Conservation (phyloP, 2,888 invertebrate genomes). For the Mesopsocus fuscifrons region DNA sequence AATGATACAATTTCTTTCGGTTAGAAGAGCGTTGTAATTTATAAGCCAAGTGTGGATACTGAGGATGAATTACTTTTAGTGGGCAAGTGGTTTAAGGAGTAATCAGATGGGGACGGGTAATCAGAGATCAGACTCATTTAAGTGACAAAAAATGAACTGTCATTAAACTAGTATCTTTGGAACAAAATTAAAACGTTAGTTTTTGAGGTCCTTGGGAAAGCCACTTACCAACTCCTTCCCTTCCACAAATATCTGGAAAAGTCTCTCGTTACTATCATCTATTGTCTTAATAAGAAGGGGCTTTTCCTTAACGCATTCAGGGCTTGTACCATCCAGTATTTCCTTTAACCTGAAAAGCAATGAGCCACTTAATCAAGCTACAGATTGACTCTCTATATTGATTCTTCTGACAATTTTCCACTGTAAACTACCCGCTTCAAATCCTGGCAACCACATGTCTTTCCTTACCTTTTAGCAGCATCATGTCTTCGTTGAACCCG, state of each 20-base stretch:
- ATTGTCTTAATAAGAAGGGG: slow-evolving; percentile 43
- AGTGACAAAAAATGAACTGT: too few relatives aligned
- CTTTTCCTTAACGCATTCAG: slow-evolving; percentile 27
- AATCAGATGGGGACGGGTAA: too few relatives aligned
- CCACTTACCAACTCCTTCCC: slow-evolving; percentile 42
- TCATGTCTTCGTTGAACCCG: not conserved
- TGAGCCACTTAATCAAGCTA: too few relatives aligned
- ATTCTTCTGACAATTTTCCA: too few relatives aligned
- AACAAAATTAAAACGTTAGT: too few relatives aligned
- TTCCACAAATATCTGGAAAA: slow-evolving; percentile 43
- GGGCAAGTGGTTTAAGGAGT: not conserved
- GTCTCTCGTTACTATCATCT: slow-evolving; percentile 37
- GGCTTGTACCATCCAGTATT: not conserved
- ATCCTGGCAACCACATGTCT: too few relatives aligned
- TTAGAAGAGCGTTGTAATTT: not conserved
- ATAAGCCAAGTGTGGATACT: not conserved
- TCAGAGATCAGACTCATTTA: too few relatives aligned
- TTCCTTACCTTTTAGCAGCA: not conserved
- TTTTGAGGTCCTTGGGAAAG: too few relatives aligned
- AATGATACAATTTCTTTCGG: not conserved
- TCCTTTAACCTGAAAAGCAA: not conserved
- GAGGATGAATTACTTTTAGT: not conserved
- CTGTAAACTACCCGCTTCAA: too few relatives aligned
- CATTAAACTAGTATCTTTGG: too few relatives aligned
- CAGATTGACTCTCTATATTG: too few relatives aligned